phyloP scores from a whole-genome alignment of 2,888 invertebrate species.

The Dryomyza anilis region DNA sequence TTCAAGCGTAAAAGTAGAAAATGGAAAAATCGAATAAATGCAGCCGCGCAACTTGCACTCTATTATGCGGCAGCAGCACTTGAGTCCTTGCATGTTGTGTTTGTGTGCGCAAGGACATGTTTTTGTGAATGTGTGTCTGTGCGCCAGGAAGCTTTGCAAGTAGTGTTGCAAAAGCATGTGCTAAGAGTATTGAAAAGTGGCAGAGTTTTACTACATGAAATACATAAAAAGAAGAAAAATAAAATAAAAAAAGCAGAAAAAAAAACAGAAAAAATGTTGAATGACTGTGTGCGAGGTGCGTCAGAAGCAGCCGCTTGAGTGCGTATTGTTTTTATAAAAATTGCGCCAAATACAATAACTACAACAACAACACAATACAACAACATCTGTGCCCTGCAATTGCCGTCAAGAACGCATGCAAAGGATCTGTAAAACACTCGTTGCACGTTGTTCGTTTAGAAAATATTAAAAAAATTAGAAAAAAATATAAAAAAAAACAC shows the following conservation, averaged over 20 bases:
- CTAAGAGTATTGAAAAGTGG: neutral
- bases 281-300: neutral
- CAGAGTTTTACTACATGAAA: neutral
- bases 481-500: neutral
- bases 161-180: slow-evolving; percentile 1
- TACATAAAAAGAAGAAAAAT: neutral
- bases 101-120: no score
- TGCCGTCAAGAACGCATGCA: neutral
- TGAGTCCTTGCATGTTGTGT: slow-evolving; percentile 5
- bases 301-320: neutral
- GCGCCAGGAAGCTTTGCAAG: neutral
- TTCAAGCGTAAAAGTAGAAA: slow-evolving; percentile 20
- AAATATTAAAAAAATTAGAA: no score
- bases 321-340: neutral
- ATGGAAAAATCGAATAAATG: neutral
- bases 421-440: neutral
- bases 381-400: neutral
- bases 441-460: neutral
- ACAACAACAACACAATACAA: neutral
- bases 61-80: neutral
- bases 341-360: neutral
- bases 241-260: neutral
- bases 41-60: neutral
- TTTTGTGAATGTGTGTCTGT: slow-evolving; percentile 5
- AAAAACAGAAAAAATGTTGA: neutral